Percentiles rank a stretch among this genome's conserved stretches.
phyloP scores from a whole-genome alignment of 2,888 invertebrate genomes.

The Ctenicera cuprea region DNA sequence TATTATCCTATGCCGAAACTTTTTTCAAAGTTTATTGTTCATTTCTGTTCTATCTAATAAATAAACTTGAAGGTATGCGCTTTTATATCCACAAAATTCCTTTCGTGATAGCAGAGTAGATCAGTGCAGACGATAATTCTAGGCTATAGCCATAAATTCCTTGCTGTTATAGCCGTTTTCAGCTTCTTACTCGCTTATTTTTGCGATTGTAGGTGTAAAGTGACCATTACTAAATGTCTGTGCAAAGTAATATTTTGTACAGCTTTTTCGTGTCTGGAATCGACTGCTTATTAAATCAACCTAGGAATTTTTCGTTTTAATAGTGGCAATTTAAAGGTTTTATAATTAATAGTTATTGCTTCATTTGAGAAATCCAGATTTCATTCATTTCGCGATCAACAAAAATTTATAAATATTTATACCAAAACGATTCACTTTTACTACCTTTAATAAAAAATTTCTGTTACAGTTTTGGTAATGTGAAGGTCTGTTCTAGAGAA shows the following conservation, averaged over 20 bases:
- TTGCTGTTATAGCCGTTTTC: conserved; percentile 27
- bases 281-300: conserved; percentile 46
- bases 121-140: conserved; percentile 30
- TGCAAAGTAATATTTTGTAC: conserved; percentile 20
- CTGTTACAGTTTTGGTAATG: not conserved
- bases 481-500: not conserved
- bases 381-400: not conserved
- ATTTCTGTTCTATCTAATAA: not conserved
- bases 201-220: conserved; percentile 41
- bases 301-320: conserved; percentile 9
- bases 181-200: conserved; percentile 36
- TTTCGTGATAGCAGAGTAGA: conserved; percentile 26
- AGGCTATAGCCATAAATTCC: conserved; percentile 27
- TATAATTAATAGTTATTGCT: not conserved
- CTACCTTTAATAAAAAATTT: not conserved
- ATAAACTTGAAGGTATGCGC: not conserved
- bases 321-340: conserved; percentile 1
- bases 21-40: no score
- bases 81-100: conserved; percentile 10
- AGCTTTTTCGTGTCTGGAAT: conserved; percentile 50
- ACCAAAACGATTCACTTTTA: not conserved
- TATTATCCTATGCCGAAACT: no score
- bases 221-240: conserved; percentile 25
- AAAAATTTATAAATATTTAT: not conserved
- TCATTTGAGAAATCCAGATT: not conserved